Base-by-base conservation (phyloP, 2,797 vertebrate genomes). In the Clarias pachynema region DNA sequence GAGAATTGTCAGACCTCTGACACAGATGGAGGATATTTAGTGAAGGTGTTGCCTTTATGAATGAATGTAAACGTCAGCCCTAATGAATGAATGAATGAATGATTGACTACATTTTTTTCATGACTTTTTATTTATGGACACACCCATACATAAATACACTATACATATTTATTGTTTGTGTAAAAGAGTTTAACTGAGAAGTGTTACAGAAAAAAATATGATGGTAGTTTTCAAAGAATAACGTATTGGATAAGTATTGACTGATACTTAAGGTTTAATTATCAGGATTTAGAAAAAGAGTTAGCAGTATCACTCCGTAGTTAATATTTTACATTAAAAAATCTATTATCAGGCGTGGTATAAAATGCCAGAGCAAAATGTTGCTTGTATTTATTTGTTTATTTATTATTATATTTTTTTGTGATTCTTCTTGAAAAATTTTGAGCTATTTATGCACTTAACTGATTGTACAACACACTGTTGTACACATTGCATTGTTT, bases 1-100 rank as follows among this genome's bases (percentile, higher is more conserved):
- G 86, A 88, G 88, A 85, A 53, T 44, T 72, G 57, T 86, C 78
- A 87, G 81, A 87, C 86, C 85, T 83, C 82, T 89, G 85, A 89
- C 86, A 81, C 57, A 49, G 56, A 82, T 74, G 22, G 31, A 83
- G 70, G 68, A 83, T 83, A 40, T 63, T 66, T 34, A 40, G 37
- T 15, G 3, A 62, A 74, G 34, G 40, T 18, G 68, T 56, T 40
- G 15, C 34, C 66, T 73, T 9, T 29, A 24, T 60, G 26, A 70
- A 26, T 53, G 79, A 66, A n/a, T 80, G 57, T 16, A 26, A 65
- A 49, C 20, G 7, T 80, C 16, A 80, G 60, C 16, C 5, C 37
- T 40, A 62, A 40, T n/a, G 12, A 15, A 49, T n/a, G 14, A 15
- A 49, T n/a, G 14, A 15, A 49, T 26, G 57, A 62, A 1, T 66